Evolutionary conservation across 2,797 vertebrate genomes (phyloP).

Genomic region (Chloroceryle amazona): DNA sequence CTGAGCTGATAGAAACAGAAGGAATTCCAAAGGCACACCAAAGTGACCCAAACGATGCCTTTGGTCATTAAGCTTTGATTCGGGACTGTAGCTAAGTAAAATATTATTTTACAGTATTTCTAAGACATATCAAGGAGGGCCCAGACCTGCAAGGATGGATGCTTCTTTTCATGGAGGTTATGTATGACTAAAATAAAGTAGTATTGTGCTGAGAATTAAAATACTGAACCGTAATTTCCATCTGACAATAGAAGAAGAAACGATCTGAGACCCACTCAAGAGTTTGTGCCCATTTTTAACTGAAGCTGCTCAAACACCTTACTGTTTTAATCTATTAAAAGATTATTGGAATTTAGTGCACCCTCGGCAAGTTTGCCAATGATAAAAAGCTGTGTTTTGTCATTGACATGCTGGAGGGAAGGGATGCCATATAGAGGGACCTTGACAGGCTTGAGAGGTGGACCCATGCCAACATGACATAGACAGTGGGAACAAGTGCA

Average conservation of each 20-base stretch:
- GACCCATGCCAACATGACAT: no score
- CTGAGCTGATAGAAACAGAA: background rate
- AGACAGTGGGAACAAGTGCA: no score
- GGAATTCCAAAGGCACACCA: background rate
- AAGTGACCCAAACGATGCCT: background rate
- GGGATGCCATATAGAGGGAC: no score
- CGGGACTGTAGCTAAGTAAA: background rate
- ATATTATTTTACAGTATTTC: background rate
- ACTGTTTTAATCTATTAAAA: background rate
- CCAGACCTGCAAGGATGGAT: background rate
- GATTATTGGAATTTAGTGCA: no score
- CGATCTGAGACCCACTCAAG: rapidly evolving
- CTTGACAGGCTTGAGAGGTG: no score
- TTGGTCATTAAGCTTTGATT: background rate
- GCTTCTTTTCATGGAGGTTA: background rate
- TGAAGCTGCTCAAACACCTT: background rate
- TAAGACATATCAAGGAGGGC: background rate
- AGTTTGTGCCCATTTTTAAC: background rate
- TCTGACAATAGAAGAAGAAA: background rate
- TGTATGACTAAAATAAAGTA: background rate
- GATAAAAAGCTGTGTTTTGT: no score
- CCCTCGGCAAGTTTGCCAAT: no score
- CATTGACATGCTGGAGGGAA: no score
- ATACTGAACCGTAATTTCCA: background rate
- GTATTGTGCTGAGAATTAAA: background rate